Base-by-base conservation (phyloP, 1,140 invertebrate genomes). In the Rhynchophorus ferrugineus region DNA sequence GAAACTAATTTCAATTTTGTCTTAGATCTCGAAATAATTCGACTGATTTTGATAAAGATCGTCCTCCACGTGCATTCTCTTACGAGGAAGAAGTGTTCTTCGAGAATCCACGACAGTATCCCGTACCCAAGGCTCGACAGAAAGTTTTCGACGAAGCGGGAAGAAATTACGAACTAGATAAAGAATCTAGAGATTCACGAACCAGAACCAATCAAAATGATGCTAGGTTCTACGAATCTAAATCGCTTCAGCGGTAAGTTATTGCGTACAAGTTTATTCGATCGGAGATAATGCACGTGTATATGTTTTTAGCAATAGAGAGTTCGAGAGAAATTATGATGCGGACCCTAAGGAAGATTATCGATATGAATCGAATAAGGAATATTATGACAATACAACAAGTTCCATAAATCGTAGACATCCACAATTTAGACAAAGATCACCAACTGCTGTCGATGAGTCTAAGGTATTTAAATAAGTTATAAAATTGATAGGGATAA, bases 361-460 rank as follows among this genome's bases (percentile, higher is more conserved):
- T 43, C 37, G 36, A 3, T 42, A 33, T 43, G 33, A 48, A 14
- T 16, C 14, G n/a, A 37, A 16, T 19, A 7, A 18, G 18, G 46
- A 57, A 5, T 53, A 50, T 16, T 49, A 35, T 14, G 52, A 53
- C 29, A 46, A 50, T n/a, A 34, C 35, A 1, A 47, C 37, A n/a
- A 51, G 14, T 16, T 49, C 45, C 1, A 55, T 48, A 5, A 49
- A 49, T 29, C 13, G 56, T 20, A 66, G 74, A 8, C 74, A 76
- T 57, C 20, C 58, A 9, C 57, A 64, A 38, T 57, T 44, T 37
- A 24, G 56, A 37, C 77, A 78, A 55, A 60, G 76, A 44, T 72
- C 75, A 2, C 75, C 76, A 3, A 74, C 73, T 57, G 72, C 75
- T 3, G 69, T 73, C 56, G 71, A 73, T 59, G 71, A 75, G 29